Base-by-base conservation (phyloP, 37 sponge, comb jelly and placozoan genomes). In the Geodia barretti region DNA sequence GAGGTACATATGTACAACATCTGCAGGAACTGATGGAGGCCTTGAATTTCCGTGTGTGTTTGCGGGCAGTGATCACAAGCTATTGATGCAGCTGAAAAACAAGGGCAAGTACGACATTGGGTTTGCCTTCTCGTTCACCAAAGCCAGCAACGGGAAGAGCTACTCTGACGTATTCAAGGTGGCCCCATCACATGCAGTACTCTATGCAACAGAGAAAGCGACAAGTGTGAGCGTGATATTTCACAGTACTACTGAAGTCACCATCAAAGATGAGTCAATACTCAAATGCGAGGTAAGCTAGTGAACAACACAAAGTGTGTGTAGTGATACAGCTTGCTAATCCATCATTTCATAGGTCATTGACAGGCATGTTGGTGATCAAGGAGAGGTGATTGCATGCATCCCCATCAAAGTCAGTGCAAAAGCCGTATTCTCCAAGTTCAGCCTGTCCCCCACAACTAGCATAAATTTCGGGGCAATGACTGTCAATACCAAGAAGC, bases 381-480 rank as follows among this genome's bases (percentile, higher is more conserved):
- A 90, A 33, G 99, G 95, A 14, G 97, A 96, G 39, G 91, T 96
- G 20, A 96, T 98, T 29, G 99, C 99, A 24, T 88, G 87, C 73
- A 96, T 98, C 24, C 99, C 99, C 39, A 86, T 96, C 59, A 84
- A 84, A 39, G 47, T 98, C 30, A 85, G 84, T 66, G 97, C 93
- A 33, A 92, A 64, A 79, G 86, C 97, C 70, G 95, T 97, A 9
- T 97, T 92, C 72, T 83, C 96, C n/a, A 87, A 84, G 88, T 92
- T 74, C 78, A 70, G 80, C 38, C 88, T 98, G 68, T 87, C 84
- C 58, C 99, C 99, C 2, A 68, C 83, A 9, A 81, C 76, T 72
- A 97, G 96, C 73, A 76, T 98, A 58, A 98, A 94, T 87, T 98
- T 96, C 89, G 99, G 99, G 0, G 63, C 89, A 1, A 67, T 98